A percentile compares a stretch with the other conserved stretches of the same genome.
phyloP scores from a whole-genome alignment of 2,888 invertebrate genomes.

The Diaphora mendica region DNA sequence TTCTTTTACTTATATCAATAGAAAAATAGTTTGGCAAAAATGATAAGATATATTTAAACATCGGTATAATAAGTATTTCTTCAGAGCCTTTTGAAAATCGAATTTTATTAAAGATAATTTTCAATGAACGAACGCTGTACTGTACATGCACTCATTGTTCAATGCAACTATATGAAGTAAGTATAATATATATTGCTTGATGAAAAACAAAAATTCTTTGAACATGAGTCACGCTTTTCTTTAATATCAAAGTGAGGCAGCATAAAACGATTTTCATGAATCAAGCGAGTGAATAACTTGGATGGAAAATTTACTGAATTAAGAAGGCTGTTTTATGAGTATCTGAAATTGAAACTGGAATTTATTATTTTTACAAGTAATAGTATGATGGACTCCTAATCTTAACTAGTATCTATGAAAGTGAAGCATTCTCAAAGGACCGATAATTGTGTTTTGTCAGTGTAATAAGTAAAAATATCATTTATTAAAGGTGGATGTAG shows the following conservation, averaged over 20 bases:
- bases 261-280: constrained; percentile 9
- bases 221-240: constrained; percentile 44
- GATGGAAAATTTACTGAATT: neutral
- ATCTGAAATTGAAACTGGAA: neutral
- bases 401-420: neutral
- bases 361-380: neutral
- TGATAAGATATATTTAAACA: neutral
- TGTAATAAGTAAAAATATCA: constrained; percentile 3
- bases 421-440: neutral
- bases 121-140: constrained; percentile 32
- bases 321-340: neutral
- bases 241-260: constrained; percentile 21
- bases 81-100: constrained; percentile 2
- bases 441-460: neutral
- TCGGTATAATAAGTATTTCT: neutral
- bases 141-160: constrained; percentile 32
- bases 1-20: neutral
- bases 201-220: constrained; percentile 36
- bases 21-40: neutral
- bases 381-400: neutral
- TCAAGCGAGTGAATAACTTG: neutral
- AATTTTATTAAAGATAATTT: constrained; percentile 23
- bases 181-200: constrained; percentile 34
- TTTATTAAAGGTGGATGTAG: constrained; percentile 6
- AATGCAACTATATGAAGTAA: constrained; percentile 25